Evolutionary conservation across 1,140 invertebrate genomes (phyloP), one percentile per base, ranked within the genome.

Genomic region (Drosophila nigromelanica): DNA sequence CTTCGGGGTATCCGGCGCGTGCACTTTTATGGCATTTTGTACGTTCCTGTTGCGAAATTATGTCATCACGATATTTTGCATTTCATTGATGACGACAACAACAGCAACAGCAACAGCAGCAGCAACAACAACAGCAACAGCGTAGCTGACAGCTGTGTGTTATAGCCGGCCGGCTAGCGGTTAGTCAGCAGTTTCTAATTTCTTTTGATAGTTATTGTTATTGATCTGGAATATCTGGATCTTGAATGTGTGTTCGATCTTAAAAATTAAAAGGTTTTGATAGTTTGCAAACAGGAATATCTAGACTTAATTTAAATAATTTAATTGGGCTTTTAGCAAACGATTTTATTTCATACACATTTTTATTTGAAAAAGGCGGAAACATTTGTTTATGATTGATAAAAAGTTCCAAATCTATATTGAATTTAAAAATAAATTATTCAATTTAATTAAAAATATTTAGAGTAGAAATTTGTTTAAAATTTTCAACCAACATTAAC

Each of bases 41-140:
- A 48, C 61, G 74, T 78, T 80, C 74, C 61, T 52, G 62, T 71
- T 74, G 56, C 56, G 58, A 71, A 76, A 77, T 77, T 77, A 77
- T 82, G 74, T 79, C 79, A 77, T 77, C 70, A 71, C 66, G 52
- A 48, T 64, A 63, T 62, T 70, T 77, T 77, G 74, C 74, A 79
- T 70, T 69, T 54, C 42, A 56, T 59, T 40, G 69, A 40, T 73
- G 58, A 70, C 45, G 63, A 76, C 66, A 24, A 39, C 30, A 47
- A 21, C 5, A 39, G 2, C 37, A 43, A 33, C 50, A 43, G 18
- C 27, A 27, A 7, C 50, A 8, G 11, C 45, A n/a, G n/a, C 66
- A 24, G 33, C 30, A 47, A 21, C 5, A 39, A 2, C 37, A 43
- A 33, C 50, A 43, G 18, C 27, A 27, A 7, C 50, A 8, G 11